Evolutionary conservation across 2,113 vertebrate species (phyloP).

Genomic region (Oriolus oriolus): DNA sequence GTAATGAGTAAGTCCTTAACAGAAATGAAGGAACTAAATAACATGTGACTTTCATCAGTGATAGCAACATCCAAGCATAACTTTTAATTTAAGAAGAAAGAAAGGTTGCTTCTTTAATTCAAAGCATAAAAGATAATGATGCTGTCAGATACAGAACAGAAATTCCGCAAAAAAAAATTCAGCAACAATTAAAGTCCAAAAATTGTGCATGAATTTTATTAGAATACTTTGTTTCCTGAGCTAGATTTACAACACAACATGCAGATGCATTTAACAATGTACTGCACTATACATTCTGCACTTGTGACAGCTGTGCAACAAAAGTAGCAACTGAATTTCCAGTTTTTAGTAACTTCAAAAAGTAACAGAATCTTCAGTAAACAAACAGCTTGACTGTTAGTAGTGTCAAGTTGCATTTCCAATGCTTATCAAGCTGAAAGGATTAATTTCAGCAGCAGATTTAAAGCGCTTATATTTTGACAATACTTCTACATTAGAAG

Average conservation of each 20-base stretch:
- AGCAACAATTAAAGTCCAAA: background rate
- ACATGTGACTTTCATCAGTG: background rate
- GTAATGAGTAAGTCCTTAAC: background rate
- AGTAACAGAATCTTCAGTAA: background rate
- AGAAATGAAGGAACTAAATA: background rate
- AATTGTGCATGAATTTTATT: constrained; percentile 62
- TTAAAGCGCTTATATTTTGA: background rate
- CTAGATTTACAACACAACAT: constrained; percentile 48
- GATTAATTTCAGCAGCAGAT: background rate
- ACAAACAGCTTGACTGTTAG: background rate
- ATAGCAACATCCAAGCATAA: background rate
- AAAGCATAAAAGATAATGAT: background rate
- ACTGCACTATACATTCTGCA: constrained; percentile 56
- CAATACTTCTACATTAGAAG: background rate
- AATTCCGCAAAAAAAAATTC: background rate
- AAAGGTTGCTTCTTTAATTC: background rate
- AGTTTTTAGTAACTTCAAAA: background rate
- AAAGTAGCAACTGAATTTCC: background rate
- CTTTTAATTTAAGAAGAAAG: background rate
- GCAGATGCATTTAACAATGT: constrained; percentile 63
- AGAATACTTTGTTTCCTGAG: constrained; percentile 33
- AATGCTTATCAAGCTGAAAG: background rate
- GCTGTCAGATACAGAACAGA: background rate
- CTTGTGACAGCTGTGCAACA: constrained; percentile 48
- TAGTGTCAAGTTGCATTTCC: background rate